Base-by-base conservation (phyloP, 2,797 vertebrate species). In the Macropodus opercularis region DNA sequence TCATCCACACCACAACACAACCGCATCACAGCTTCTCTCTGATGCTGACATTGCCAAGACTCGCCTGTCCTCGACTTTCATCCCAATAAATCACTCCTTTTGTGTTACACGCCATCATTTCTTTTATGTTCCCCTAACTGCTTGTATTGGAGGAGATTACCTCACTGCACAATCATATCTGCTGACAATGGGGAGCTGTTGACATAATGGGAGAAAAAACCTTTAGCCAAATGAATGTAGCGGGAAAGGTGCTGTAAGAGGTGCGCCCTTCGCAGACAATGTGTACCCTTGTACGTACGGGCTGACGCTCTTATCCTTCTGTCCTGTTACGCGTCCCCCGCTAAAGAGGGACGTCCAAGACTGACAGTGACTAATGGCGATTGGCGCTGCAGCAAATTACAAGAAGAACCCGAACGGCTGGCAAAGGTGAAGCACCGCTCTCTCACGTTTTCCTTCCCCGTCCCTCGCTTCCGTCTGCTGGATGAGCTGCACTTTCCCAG, bases 341-440 rank as follows among this genome's bases (percentile, higher is more conserved):
- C 72, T 72, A 69, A 77, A 84, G 78, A 81, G 77, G 81, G 77
- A 80, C 65, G 48, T 80, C 72, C 70, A 8, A 18, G 77, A 87
- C 78, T 87, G 88, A 90, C 87, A 88, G 77, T 89, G 89, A 90
- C 85, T 89, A 89, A 90, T 89, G 85, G 72, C 68, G 65, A 79
- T 49, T 56, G 80, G 78, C 79, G 40, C 79, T 68, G 76, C 75
- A 68, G 84, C 72, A 85, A 85, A 89, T 86, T 88, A 84, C 77
- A 80, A 69, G 77, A 75, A 32, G 60, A 84, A 56, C 54, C 50
- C 3, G 17, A 21, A 60, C 74, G 69, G 67, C 63, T 69, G 32
- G 42, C 46, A 64, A 62, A 81, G 84, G 79, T 84, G 63, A 67
- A 73, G 55, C 55, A 19, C 6, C 39, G 27, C 14, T 70, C 63